Evolutionary conservation across 2,113 vertebrate species (phyloP), one percentile per base, ranked within the genome.

Genomic region (Myiagra hebetior): DNA sequence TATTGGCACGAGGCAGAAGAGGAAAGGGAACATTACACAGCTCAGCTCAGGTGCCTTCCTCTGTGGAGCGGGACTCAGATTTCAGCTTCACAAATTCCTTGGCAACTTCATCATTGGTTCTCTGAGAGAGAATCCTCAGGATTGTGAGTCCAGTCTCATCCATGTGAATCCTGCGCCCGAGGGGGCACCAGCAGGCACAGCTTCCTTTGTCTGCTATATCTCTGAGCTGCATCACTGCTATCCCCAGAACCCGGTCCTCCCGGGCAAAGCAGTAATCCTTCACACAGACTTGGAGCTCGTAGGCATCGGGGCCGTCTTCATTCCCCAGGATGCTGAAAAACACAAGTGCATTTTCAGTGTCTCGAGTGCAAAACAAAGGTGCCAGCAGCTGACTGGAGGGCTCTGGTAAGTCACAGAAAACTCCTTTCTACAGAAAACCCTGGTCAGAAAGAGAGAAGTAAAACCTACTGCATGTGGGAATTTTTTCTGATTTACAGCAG

Each of bases 221-320:
- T 68, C 98, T 98, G 65, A 99, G 96, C 96, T 99, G 99, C 77
- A 99, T 97, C 87, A 99, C 99, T 5, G 99, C 98, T 56, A 99
- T 91, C 56, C 99, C 99, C 85, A 99, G 98, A 50, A 99, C 98
- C 0, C 98, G 98, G 97, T 99, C 99, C 14, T 99, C 99, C 5
- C 99, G 99, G 67, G 99, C 99, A 76, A 99, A 99, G 95, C 99
- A 99, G 98, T 99, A 99, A 95, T 99, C 99, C 94, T 99, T 99
- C 97, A 99, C 98, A 7, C 99, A 99, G 72, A 99, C 98, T 96
- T 99, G 99, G 85, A 99, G 98, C 98, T 99, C 99, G 3, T 99
- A 99, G 97, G 98, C 98, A 68, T 99, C 99, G 0, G 99, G 99
- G 22, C 98, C 98, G 0, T 99, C 99, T 97, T 99, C 98, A 19